Conservation (phyloP, 2,888 invertebrate species). For the Cerceris rybyensis region DNA sequence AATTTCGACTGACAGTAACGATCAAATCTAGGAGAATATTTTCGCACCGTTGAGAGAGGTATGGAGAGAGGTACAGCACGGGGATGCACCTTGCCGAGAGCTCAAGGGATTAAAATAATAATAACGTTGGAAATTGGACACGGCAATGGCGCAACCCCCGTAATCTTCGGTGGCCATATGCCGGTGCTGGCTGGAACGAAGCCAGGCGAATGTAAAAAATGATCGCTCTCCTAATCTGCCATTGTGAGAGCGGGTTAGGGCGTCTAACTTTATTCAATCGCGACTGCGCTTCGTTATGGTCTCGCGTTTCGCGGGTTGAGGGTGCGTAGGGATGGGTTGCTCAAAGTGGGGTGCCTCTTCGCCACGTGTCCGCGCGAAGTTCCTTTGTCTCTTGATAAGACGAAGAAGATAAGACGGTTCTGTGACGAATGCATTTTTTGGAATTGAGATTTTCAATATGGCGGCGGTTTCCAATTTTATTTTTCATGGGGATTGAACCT, state of each 20-base stretch:
- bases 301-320: slow-evolving; percentile 47
- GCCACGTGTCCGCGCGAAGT: slow-evolving; percentile 48
- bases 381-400: slow-evolving; percentile 47
- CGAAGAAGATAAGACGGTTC: slow-evolving; percentile 37
- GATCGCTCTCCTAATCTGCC: slow-evolving; percentile 76
- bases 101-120: slow-evolving; percentile 78
- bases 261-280: slow-evolving; percentile 78
- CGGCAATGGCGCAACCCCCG: slow-evolving; percentile 73
- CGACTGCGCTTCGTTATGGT: slow-evolving; percentile 59
- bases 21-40: slow-evolving; percentile 17
- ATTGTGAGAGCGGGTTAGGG: slow-evolving; percentile 64
- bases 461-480: too few species aligned
- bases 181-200: slow-evolving; percentile 72
- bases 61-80: neutral
- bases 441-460: neutral
- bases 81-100: slow-evolving; percentile 59
- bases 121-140: slow-evolving; percentile 79
- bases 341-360: slow-evolving; percentile 32
- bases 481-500: too few species aligned
- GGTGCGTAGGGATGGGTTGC: slow-evolving; percentile 25
- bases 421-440: slow-evolving; percentile 23
- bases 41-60: slow-evolving; percentile 9
- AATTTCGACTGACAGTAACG: neutral
- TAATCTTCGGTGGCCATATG: slow-evolving; percentile 79
- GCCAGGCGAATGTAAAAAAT: slow-evolving; percentile 75